These are phyloP conservation scores for Oophaga pumilio DNA, from an alignment of 2,113 vertebrate genomes.

Conservation along the genomic window DNA sequence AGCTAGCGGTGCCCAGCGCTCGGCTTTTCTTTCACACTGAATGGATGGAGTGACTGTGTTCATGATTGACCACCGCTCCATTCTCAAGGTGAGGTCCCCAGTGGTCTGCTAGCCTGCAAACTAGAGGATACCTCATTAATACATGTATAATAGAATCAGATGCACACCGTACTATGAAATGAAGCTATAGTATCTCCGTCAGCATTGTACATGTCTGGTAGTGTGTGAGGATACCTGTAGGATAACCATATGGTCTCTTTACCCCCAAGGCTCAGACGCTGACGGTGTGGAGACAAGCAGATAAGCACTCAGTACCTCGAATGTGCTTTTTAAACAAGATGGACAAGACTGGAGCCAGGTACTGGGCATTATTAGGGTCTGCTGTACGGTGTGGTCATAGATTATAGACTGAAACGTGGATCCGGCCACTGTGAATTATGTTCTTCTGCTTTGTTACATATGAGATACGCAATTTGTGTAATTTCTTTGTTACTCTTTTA, in stretches of 20 bases:
- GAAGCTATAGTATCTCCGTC: too few species aligned
- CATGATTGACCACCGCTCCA: too few species aligned
- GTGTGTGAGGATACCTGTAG: not conserved
- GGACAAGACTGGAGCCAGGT: constrained; percentile 94
- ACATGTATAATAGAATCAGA: too few species aligned
- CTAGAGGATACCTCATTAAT: too few species aligned
- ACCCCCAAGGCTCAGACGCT: constrained; percentile 88
- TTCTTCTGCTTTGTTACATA: not conserved
- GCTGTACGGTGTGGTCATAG: too few species aligned
- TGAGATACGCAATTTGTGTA: not conserved
- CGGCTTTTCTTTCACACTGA: too few species aligned
- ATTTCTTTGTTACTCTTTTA: constrained; percentile 64
- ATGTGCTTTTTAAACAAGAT: constrained; percentile 98
- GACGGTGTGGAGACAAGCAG: constrained; percentile 95
- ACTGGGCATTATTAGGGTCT: constrained; percentile 33
- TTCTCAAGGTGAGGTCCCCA: too few species aligned
- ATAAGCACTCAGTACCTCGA: constrained; percentile 89
- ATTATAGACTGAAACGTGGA: not conserved
- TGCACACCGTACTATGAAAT: too few species aligned
- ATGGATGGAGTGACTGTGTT: too few species aligned
- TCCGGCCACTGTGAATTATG: not conserved
- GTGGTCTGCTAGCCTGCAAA: too few species aligned
- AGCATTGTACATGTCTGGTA: too few species aligned
- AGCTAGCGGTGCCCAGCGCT: too few species aligned
- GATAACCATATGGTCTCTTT: not conserved